Evolutionary conservation across 2,797 vertebrate genomes (phyloP).

Genomic region (Momotus momota): DNA sequence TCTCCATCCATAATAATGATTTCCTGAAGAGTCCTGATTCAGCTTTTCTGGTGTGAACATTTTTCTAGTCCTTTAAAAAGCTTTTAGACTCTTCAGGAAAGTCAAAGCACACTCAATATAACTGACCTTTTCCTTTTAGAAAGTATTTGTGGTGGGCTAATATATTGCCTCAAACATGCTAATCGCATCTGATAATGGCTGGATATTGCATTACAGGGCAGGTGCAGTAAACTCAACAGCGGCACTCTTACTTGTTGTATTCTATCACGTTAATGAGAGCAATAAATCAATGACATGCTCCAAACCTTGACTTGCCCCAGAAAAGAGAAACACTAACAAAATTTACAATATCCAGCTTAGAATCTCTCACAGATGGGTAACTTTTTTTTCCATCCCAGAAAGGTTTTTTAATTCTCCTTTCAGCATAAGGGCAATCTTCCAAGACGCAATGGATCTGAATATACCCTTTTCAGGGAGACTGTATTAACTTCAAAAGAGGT

Average conservation of each 20-base stretch:
- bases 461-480: not conserved
- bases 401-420: not conserved
- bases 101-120: not conserved
- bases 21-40: not conserved
- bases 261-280: conserved; percentile 11
- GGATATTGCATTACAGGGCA: not conserved
- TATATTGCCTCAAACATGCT: not conserved
- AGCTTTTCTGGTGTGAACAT: not conserved
- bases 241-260: not conserved
- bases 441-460: not conserved
- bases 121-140: conserved; percentile 7
- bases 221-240: not conserved
- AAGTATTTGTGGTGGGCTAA: conserved; percentile 40
- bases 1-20: not conserved
- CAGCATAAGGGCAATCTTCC: not conserved
- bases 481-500: not conserved
- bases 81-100: conserved; percentile 31
- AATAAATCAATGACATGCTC: not conserved
- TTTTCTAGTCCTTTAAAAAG: conserved; percentile 18
- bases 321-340: conserved; percentile 4
- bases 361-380: not conserved
- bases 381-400: not conserved
- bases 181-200: conserved; percentile 23
- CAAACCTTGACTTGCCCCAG: not conserved
- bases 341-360: not conserved